phyloP scores from a whole-genome alignment of 2,888 invertebrate species.

The Drosophila pseudotakahashii region DNA sequence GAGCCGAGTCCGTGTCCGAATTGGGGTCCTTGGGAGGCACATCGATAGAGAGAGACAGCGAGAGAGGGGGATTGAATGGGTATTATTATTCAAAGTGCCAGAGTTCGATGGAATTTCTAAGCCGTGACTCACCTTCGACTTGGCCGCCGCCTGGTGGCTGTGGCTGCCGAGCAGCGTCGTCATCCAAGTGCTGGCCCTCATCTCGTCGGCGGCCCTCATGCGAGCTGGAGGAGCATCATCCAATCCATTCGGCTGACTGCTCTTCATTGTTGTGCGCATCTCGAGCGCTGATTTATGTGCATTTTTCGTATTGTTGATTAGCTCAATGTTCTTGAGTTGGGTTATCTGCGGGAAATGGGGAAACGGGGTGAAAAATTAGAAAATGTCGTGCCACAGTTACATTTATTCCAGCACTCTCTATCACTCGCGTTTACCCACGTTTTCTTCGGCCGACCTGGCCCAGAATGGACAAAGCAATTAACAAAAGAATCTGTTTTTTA shows the following conservation, averaged over 20 bases:
- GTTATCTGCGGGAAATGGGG: constrained; percentile 83
- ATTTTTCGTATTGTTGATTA: constrained; percentile 82
- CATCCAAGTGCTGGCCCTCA: constrained; percentile 63
- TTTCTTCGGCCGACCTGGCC: constrained; percentile 23
- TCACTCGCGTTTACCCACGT: constrained; percentile 27
- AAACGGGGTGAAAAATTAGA: constrained; percentile 17
- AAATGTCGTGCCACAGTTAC: constrained; percentile 47
- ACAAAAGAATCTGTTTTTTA: constrained; percentile 48
- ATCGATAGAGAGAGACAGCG: neutral
- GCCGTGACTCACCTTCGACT: constrained; percentile 73
- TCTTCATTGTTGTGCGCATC: constrained; percentile 67
- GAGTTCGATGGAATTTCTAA: neutral
- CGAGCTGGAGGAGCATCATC: constrained; percentile 8
- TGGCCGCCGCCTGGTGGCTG: constrained; percentile 43
- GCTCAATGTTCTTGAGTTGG: constrained; percentile 86
- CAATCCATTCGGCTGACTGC: constrained; percentile 26
- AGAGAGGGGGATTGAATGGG: neutral
- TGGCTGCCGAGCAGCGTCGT: constrained; percentile 53
- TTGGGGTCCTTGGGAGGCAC: constrained; percentile 67
- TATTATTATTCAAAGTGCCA: neutral
- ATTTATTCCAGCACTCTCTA: constrained; percentile 39
- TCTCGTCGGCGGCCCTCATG: constrained; percentile 23
- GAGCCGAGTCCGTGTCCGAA: constrained; percentile 88
- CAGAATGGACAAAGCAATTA: constrained; percentile 37
- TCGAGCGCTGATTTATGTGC: constrained; percentile 76